Percentiles rank a stretch among this genome's conserved stretches.
These are phyloP conservation scores for Geopemphigus sp. DNA, from an alignment of 1,140 invertebrate genomes.

Conservation along the genomic window DNA sequence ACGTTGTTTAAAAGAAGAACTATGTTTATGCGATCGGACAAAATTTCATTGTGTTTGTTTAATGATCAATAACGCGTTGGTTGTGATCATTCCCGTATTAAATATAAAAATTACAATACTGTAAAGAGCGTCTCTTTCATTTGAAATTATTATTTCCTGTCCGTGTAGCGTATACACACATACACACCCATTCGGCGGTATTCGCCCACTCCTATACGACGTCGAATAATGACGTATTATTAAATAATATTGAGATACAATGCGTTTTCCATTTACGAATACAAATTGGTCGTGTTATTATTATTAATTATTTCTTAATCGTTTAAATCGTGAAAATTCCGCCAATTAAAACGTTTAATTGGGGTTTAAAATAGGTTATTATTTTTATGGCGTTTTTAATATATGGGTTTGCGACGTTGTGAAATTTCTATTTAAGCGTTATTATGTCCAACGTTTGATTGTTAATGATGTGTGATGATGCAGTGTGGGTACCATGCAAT, in stretches of 20 bases:
- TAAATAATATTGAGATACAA: not conserved
- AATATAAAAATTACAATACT: slow-evolving; percentile 9
- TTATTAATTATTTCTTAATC: not conserved
- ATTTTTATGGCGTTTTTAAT: no score
- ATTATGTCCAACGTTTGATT: no score
- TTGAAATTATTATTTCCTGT: slow-evolving; percentile 28
- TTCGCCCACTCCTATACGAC: not conserved
- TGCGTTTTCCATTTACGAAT: not conserved
- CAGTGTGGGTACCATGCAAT: no score
- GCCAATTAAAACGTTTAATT: no score
- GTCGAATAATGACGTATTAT: slow-evolving; percentile 9
- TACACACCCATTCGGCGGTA: not conserved
- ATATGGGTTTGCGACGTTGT: no score
- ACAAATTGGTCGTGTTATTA: not conserved
- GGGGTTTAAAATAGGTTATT: no score
- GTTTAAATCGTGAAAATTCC: not conserved
- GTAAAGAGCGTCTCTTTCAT: slow-evolving; percentile 16
- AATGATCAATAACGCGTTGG: slow-evolving; percentile 29
- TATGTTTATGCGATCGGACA: not conserved
- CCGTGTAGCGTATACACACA: not conserved
- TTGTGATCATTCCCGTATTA: not conserved
- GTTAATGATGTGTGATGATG: no score
- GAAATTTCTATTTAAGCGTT: no score
- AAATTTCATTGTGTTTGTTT: slow-evolving; percentile 31
- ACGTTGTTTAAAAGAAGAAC: slow-evolving; percentile 6